Evolutionary conservation across 2,797 vertebrate species (phyloP), one percentile per base, ranked within the genome.

Genomic region (Phrynocephalus forsythii): DNA sequence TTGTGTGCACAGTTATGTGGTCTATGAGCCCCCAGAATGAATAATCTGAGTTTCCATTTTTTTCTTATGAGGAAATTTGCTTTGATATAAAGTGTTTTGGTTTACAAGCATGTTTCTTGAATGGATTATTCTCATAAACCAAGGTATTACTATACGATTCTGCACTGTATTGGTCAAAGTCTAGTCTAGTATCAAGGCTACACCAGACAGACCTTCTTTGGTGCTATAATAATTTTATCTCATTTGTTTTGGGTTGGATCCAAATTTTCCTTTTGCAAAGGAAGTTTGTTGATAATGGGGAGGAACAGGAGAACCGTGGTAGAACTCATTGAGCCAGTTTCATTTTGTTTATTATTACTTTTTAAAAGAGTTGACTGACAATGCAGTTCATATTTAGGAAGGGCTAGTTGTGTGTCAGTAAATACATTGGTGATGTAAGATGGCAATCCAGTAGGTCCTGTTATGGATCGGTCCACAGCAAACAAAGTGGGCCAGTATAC

Each of bases 401-500:
- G 5, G 50, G 15, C 6, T 18, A 63, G 1, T 67, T 66, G 75
- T 82, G 11, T 71, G 22, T 80, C 22, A 7, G 44, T 28, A 24
- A 71, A 22, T 79, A 63, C 26, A 79, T 60, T 60, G 16, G 44
- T 30, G 13, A 33, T 48, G 18, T 44, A 44, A 68, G 22, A 18
- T 33, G 72, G 28, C 33, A 82, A 82, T 63, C 60, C 76, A 81
- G 26, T 60, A 5, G 28, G 33, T n/a, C 11, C 20, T 77, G 5
- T 20, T 16, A 87, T 85, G 79, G 81, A n/a, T 56, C 26, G 79
- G 22, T 15, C 69, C 81, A 56, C 44, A 16, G 86, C 85, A 24
- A 18, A 73, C 88, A 85, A 87, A 63, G 33, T 80, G 1, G 10
- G 50, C 68, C 60, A 30, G 77, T 77, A 9, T 77, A 56, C 88